Conservation (phyloP, 1,140 invertebrate species). For the Belonocnema kinseyi region DNA sequence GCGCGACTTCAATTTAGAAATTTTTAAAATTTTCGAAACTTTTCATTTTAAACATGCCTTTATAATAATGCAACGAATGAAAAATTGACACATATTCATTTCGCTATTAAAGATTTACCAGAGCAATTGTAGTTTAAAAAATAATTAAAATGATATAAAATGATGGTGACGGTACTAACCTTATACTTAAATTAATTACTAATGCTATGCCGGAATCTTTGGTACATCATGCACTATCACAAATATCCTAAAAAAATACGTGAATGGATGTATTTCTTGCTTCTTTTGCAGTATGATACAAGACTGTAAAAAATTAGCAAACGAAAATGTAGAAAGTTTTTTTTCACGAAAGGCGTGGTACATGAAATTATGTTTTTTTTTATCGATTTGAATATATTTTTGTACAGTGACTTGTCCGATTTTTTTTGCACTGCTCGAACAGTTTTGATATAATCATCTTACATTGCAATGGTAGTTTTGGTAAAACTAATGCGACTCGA, state of each 20-base stretch:
- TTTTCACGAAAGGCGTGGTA: not conserved
- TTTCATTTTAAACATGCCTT: not conserved
- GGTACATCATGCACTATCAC: conserved; percentile 62
- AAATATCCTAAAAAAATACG: conserved; percentile 25
- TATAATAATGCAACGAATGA: not conserved
- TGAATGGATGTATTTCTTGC: conserved; percentile 12
- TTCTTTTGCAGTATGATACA: conserved; percentile 8
- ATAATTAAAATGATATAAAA: not conserved
- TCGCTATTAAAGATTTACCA: not conserved
- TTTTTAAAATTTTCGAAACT: not conserved
- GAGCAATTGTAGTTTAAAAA: not conserved
- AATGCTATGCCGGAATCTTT: conserved; percentile 72
- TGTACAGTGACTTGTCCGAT: not conserved
- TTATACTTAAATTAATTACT: conserved; percentile 66
- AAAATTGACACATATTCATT: not conserved
- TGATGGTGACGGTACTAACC: conserved; percentile 73
- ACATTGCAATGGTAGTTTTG: conserved; percentile 23
- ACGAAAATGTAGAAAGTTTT: conserved; percentile 11
- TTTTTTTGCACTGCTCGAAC: conserved; percentile 4
- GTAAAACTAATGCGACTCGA: not conserved
- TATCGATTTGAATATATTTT: not conserved
- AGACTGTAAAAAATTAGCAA: conserved; percentile 13
- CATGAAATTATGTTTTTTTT: too few relatives aligned
- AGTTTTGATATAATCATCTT: conserved; percentile 8
- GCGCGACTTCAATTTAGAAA: conserved; percentile 4